phyloP scores from a whole-genome alignment of 2,888 invertebrate species.

The Tachina grossa region DNA sequence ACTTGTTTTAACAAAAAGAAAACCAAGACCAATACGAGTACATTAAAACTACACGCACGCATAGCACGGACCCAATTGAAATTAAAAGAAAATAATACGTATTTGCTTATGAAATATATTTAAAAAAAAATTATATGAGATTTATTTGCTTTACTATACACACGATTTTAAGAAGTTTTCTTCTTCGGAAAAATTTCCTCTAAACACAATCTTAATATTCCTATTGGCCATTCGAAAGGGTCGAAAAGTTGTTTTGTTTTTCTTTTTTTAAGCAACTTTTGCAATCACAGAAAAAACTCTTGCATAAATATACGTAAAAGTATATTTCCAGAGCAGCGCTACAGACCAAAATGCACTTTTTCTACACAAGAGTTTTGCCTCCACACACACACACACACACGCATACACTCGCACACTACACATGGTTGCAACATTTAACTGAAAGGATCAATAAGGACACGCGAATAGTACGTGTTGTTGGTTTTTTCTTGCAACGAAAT shows the following conservation, averaged over 20 bases:
- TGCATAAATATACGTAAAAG: constrained; percentile 57
- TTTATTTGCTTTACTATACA: not conserved
- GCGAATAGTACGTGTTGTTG: constrained; percentile 40
- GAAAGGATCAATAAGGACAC: constrained; percentile 69
- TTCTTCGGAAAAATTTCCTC: not conserved
- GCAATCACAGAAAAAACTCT: constrained; percentile 64
- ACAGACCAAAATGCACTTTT: constrained; percentile 61
- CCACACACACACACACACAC: not conserved
- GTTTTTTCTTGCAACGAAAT: constrained; percentile 47
- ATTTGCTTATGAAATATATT: not conserved
- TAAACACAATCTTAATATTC: not conserved
- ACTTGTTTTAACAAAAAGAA: constrained; percentile 53
- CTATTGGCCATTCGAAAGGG: constrained; percentile 5
- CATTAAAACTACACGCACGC: constrained; percentile 37
- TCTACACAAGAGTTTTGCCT: constrained; percentile 60
- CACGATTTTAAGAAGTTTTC: not conserved
- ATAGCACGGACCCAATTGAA: constrained; percentile 20
- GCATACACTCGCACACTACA: constrained; percentile 8
- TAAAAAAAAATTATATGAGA: not conserved
- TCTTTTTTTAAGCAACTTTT: constrained; percentile 44
- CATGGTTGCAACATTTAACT: constrained; percentile 63
- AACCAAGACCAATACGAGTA: constrained; percentile 30
- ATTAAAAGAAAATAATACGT: not conserved
- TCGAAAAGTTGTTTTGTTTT: constrained; percentile 1
- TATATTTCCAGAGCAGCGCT: constrained; percentile 55